A percentile compares a stretch with the other conserved stretches of the same genome.
Conservation (phyloP, 1,140 invertebrate genomes). For the Penaeus japonicus region DNA sequence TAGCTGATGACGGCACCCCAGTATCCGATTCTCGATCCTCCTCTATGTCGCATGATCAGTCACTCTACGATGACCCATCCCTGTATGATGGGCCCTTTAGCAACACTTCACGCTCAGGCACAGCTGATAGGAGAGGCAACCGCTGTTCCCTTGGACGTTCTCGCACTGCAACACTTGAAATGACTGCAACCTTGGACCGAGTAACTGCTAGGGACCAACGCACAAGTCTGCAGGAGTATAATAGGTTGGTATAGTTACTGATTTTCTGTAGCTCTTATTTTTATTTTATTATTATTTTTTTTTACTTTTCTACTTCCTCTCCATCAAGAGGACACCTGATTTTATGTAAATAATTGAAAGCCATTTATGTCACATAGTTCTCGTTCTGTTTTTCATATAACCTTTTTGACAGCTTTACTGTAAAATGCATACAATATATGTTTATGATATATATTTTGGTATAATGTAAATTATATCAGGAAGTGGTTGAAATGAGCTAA, state of each 20-base stretch:
- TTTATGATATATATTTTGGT: too few species aligned
- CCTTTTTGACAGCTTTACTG: too few species aligned
- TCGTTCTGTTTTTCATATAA: too few species aligned
- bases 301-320: too few species aligned
- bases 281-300: background rate
- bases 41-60: slow-evolving; percentile 33
- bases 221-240: slow-evolving; percentile 52
- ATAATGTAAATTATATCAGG: too few species aligned
- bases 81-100: slow-evolving; percentile 40
- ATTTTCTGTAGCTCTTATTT: background rate
- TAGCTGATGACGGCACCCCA: slow-evolving; percentile 37
- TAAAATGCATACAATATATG: too few species aligned
- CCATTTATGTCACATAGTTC: too few species aligned
- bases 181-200: slow-evolving; percentile 46
- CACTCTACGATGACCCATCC: slow-evolving; percentile 43
- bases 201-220: slow-evolving; percentile 21
- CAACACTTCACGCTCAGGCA: slow-evolving; percentile 45
- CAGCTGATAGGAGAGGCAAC: slow-evolving; percentile 32
- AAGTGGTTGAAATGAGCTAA: too few species aligned
- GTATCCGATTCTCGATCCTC: slow-evolving; percentile 41
- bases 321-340: too few species aligned
- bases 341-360: too few species aligned
- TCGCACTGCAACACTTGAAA: slow-evolving; percentile 45
- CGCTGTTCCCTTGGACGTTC: slow-evolving; percentile 33
- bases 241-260: slow-evolving; percentile 22